Percentiles rank a stretch among this genome's conserved stretches.
These are phyloP conservation scores for Cheilinus undulatus DNA, from an alignment of 2,113 vertebrate species.

Conservation along the genomic window DNA sequence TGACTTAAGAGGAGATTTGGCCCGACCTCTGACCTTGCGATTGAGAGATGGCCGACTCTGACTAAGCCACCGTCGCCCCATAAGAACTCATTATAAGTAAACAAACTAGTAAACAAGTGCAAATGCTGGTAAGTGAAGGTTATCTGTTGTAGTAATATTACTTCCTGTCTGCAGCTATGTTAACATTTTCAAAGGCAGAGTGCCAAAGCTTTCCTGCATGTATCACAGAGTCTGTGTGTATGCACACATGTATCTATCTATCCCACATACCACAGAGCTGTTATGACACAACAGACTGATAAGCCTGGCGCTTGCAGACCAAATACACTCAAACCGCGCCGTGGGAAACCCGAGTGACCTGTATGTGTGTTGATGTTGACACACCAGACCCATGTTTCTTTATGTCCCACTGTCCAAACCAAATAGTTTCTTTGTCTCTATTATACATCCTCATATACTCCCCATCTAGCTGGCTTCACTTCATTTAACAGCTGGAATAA, in stretches of 20 bases:
- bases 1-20: no score
- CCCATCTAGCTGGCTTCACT: neutral
- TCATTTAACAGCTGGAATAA: constrained; percentile 21
- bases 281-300: constrained; percentile 68
- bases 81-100: no score
- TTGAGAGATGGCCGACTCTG: no score
- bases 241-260: neutral
- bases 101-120: no score
- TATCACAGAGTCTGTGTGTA: neutral
- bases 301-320: constrained; percentile 66
- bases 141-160: constrained; percentile 31
- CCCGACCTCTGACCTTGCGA: no score
- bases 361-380: constrained; percentile 22
- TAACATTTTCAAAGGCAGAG: constrained; percentile 42
- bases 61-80: no score
- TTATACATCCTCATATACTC: neutral
- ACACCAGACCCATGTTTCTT: neutral
- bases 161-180: constrained; percentile 30
- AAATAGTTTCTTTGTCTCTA: constrained; percentile 7
- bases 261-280: constrained; percentile 30
- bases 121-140: no score
- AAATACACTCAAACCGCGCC: constrained; percentile 55
- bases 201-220: constrained; percentile 2
- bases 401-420: neutral
- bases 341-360: constrained; percentile 57